Conservation (phyloP, 1,140 invertebrate species). For the Psix sp. region DNA sequence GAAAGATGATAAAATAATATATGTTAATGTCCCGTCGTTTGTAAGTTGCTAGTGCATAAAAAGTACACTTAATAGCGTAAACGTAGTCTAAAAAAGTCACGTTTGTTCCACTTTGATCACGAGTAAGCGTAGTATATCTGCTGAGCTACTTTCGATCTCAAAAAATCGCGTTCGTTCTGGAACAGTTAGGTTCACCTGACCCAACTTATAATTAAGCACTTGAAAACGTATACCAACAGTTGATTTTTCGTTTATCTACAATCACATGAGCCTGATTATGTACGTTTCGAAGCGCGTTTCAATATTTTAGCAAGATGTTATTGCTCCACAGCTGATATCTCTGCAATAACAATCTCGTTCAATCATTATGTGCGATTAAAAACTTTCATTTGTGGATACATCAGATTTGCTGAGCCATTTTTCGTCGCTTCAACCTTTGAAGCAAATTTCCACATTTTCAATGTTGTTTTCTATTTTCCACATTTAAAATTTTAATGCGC, state of each 20-base stretch:
- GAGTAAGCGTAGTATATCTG: conserved; percentile 38
- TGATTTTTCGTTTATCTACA: conserved; percentile 47
- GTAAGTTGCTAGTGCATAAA: no score
- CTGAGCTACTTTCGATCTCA: conserved; percentile 52
- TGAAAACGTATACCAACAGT: conserved; percentile 42
- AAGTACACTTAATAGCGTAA: no score
- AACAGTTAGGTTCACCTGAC: conserved; percentile 55
- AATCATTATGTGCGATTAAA: conserved; percentile 33
- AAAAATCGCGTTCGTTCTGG: conserved; percentile 51
- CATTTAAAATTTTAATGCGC: no score
- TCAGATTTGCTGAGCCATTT: no score
- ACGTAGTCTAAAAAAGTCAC: conserved; percentile 40
- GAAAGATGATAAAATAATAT: no score
- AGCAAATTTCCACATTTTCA: no score
- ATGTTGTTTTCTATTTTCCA: no score
- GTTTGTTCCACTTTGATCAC: conserved; percentile 47
- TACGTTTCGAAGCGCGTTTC: conserved; percentile 24
- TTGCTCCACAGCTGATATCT: conserved; percentile 21
- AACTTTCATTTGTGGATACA: no score
- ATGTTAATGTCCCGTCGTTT: no score
- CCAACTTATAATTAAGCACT: conserved; percentile 49
- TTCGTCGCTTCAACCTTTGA: no score
- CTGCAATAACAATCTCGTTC: conserved; percentile 19
- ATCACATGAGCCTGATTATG: conserved; percentile 30
- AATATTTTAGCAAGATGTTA: conserved; percentile 36